Evolutionary conservation across 2,113 vertebrate species (phyloP).

Genomic region (Microcebus ravelobensis): DNA sequence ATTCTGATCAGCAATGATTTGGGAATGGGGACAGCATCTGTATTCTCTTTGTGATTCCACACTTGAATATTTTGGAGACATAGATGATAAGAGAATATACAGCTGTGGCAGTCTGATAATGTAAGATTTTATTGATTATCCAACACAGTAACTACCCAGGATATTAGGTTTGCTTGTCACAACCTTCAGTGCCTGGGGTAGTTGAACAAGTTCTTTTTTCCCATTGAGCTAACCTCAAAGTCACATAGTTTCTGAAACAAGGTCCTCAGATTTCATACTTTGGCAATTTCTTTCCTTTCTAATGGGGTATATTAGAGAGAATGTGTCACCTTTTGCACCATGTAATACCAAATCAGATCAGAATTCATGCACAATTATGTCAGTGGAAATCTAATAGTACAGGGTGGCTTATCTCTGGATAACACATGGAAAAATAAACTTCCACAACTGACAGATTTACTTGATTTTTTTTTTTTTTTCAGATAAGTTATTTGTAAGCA

Average conservation of each 20-base stretch:
- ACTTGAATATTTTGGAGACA: conserved; percentile 75
- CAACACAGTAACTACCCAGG: conserved; percentile 76
- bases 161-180: conserved; percentile 83
- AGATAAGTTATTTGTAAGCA: conserved; percentile 90
- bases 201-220: conserved; percentile 84
- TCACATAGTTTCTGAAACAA: conserved; percentile 82
- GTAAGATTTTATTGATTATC: conserved; percentile 85
- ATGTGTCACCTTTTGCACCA: conserved; percentile 87
- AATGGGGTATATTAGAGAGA: conserved; percentile 85
- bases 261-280: conserved; percentile 84
- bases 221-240: conserved; percentile 83
- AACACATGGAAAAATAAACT: conserved; percentile 88
- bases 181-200: conserved; percentile 80
- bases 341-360: conserved; percentile 89
- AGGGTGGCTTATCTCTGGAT: conserved; percentile 88
- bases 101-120: conserved; percentile 87
- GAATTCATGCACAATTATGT: conserved; percentile 89
- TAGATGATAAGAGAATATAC: conserved; percentile 78
- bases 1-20: conserved; percentile 59
- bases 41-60: conserved; percentile 74
- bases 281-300: conserved; percentile 81
- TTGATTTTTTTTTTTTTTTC: conserved; percentile 85
- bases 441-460: conserved; percentile 83
- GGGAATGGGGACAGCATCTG: conserved; percentile 35
- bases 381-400: conserved; percentile 87